A percentile compares a stretch with the other conserved stretches of the same genome.
phyloP scores from a whole-genome alignment of 2,113 vertebrate genomes.

The Equus quagga region DNA sequence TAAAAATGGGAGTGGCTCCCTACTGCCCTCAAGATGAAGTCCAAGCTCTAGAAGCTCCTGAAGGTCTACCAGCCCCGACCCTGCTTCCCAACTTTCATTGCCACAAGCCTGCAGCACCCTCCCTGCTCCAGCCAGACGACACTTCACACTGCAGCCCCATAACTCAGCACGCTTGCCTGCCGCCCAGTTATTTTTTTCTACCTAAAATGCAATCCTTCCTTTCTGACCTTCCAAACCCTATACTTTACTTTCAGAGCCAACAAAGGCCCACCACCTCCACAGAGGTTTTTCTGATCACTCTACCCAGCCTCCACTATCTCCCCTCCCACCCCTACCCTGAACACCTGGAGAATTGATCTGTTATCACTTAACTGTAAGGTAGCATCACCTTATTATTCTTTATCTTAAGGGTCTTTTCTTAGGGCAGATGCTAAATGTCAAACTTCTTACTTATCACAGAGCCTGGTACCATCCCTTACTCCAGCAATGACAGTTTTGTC shows the following conservation, averaged over 20 bases:
- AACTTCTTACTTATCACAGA: not conserved
- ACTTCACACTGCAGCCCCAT: rapidly evolving
- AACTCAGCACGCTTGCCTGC: not conserved
- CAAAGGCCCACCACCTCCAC: not conserved
- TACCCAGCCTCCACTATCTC: not conserved
- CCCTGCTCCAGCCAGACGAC: not conserved
- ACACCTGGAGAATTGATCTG: not conserved
- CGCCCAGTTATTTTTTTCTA: not conserved
- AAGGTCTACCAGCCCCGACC: not conserved
- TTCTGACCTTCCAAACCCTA: not conserved
- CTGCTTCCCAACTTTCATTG: not conserved
- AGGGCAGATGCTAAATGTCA: not conserved
- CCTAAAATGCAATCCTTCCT: not conserved
- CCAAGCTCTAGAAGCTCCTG: not conserved
- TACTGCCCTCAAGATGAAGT: not conserved
- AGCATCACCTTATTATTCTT: not conserved
- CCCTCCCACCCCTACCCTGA: not conserved
- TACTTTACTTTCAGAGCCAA: not conserved
- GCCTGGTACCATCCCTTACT: not conserved
- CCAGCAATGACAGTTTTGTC: not conserved
- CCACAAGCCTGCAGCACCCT: not conserved
- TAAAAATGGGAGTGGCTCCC: not conserved
- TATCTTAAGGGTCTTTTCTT: not conserved
- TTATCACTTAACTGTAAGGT: not conserved
- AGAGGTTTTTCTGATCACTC: not conserved